Evolutionary conservation across 1,140 invertebrate genomes (phyloP).

Genomic region (Berghia stephanieae): DNA sequence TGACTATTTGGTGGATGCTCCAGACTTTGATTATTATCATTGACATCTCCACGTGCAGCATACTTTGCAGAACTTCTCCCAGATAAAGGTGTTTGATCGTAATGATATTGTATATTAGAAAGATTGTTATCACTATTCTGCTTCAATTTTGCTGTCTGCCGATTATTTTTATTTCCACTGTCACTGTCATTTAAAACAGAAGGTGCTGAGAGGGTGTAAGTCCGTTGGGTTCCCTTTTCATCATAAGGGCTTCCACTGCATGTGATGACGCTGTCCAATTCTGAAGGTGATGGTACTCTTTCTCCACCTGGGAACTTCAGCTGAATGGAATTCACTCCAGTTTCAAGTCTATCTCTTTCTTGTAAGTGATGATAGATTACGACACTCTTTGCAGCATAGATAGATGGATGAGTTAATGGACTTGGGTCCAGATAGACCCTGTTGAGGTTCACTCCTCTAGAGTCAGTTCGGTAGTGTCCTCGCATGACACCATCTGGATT

Average conservation of each 20-base stretch:
- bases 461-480: slow-evolving; percentile 90
- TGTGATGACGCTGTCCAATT: background rate
- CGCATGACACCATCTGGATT: slow-evolving; percentile 92
- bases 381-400: slow-evolving; percentile 67
- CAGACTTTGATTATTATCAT: too few relatives aligned
- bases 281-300: slow-evolving; percentile 16
- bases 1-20: too few relatives aligned
- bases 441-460: slow-evolving; percentile 70
- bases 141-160: too few relatives aligned
- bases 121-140: too few relatives aligned
- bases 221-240: background rate
- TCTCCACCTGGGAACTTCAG: slow-evolving; percentile 47
- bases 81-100: too few relatives aligned
- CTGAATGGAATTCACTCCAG: slow-evolving; percentile 40
- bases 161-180: too few relatives aligned
- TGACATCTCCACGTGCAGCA: too few relatives aligned
- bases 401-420: slow-evolving; percentile 63
- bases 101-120: too few relatives aligned
- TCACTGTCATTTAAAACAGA: too few relatives aligned
- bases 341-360: slow-evolving; percentile 45
- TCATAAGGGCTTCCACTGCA: background rate
- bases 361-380: slow-evolving; percentile 65
- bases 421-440: slow-evolving; percentile 66
- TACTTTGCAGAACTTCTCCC: too few relatives aligned
- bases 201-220: background rate